Conservation (phyloP, 2,113 vertebrate genomes). For the Pachypanchax playfairii region DNA sequence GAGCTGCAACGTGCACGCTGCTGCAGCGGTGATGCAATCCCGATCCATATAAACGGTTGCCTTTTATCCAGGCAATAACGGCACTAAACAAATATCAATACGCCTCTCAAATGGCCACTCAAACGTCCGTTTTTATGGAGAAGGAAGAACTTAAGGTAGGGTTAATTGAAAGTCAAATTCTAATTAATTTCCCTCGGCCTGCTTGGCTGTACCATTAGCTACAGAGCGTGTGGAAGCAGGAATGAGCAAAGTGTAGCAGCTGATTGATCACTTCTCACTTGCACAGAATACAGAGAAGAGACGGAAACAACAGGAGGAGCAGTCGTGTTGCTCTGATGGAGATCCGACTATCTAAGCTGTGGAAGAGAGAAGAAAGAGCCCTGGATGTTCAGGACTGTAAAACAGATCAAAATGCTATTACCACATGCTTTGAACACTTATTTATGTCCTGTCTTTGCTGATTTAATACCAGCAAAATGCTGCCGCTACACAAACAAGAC, state of each 20-base stretch:
- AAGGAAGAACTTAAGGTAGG: constrained; percentile 75
- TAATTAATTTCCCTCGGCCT: constrained; percentile 79
- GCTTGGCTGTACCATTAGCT: constrained; percentile 82
- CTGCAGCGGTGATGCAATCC: constrained; percentile 77
- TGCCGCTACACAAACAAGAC: constrained; percentile 88
- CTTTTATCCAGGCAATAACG: constrained; percentile 73
- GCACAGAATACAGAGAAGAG: constrained; percentile 68
- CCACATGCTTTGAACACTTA: constrained; percentile 90
- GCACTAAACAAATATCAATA: constrained; percentile 86
- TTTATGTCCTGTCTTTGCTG: constrained; percentile 91
- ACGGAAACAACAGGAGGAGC: constrained; percentile 46
- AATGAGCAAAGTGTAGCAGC: constrained; percentile 37
- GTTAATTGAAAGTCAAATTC: constrained; percentile 88
- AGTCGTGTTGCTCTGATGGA: constrained; percentile 77
- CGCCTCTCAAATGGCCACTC: constrained; percentile 75
- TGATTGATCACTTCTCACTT: constrained; percentile 75
- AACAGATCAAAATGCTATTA: constrained; percentile 94
- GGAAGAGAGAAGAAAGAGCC: constrained; percentile 79
- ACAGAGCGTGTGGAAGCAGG: constrained; percentile 50
- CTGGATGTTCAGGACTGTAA: constrained; percentile 84
- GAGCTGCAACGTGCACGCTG: constrained; percentile 52
- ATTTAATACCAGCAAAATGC: constrained; percentile 92
- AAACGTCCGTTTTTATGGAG: constrained; percentile 79
- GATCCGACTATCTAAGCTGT: constrained; percentile 73
- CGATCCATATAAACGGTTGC: constrained; percentile 77